phyloP scores from a whole-genome alignment of 2,113 vertebrate genomes.

The Mixornis gularis region DNA sequence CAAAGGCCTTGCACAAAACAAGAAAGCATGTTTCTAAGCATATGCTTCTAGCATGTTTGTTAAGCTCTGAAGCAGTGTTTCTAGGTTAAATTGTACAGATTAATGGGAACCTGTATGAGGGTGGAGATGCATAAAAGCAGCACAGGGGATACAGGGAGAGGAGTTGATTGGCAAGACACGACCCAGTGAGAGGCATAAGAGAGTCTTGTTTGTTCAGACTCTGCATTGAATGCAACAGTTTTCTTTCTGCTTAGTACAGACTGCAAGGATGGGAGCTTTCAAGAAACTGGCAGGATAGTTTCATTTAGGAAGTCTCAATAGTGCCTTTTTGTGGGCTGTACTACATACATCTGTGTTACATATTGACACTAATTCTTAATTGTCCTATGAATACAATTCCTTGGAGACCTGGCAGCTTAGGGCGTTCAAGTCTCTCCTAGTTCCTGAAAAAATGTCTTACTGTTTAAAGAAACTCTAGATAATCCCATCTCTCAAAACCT shows the following conservation, averaged over 20 bases:
- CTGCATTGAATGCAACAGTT: neutral
- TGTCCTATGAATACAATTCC: neutral
- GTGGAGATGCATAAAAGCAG: constrained; percentile 20
- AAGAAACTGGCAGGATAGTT: neutral
- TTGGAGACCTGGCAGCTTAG: neutral
- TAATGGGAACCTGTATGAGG: constrained; percentile 37
- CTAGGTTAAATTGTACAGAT: neutral
- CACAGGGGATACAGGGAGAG: neutral
- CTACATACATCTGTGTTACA: neutral
- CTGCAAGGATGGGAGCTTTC: neutral
- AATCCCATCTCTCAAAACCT: neutral
- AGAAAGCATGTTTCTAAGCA: constrained; percentile 20
- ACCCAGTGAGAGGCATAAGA: neutral
- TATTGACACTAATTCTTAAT: neutral
- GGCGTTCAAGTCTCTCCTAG: neutral
- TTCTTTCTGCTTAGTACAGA: neutral
- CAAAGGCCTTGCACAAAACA: constrained; percentile 30
- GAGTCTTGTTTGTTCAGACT: neutral
- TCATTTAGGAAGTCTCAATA: neutral
- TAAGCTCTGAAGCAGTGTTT: neutral
- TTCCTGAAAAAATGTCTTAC: neutral
- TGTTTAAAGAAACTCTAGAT: neutral
- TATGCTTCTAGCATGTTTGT: neutral
- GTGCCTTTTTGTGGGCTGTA: neutral
- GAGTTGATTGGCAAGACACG: constrained; percentile 1